A percentile compares a stretch with the other conserved stretches of the same genome.
phyloP scores from a whole-genome alignment of 2,113 vertebrate genomes.

The Ondatra zibethicus region DNA sequence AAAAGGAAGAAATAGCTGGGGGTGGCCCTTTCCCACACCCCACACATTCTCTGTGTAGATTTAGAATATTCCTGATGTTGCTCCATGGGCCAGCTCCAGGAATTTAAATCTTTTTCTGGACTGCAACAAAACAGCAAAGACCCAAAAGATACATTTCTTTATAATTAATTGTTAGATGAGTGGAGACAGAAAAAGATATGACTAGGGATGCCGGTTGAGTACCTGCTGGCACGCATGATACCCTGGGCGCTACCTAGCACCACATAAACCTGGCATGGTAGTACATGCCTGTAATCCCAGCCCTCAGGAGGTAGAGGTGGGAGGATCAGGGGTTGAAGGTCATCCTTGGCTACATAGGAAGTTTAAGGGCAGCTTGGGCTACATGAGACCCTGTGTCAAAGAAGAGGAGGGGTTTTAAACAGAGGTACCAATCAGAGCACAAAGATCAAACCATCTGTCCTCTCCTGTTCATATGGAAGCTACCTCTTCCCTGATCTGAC shows the following conservation, averaged over 20 bases:
- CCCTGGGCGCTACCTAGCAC: background rate
- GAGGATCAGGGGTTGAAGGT: background rate
- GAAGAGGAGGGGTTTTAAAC: background rate
- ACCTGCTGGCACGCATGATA: background rate
- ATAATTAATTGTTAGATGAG: background rate
- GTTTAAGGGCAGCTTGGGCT: background rate
- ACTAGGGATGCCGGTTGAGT: background rate
- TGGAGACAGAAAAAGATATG: background rate
- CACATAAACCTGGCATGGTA: background rate
- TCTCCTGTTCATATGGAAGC: background rate
- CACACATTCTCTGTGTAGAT: background rate
- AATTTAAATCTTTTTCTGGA: slow-evolving; percentile 8
- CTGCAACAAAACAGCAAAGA: background rate
- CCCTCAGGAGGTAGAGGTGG: background rate
- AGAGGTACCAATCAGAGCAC: background rate
- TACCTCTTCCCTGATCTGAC: background rate
- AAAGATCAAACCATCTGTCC: background rate
- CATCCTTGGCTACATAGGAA: background rate
- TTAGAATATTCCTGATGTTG: background rate
- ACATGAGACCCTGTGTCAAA: background rate
- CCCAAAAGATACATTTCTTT: background rate
- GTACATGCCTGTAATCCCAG: background rate
- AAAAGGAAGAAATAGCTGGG: background rate
- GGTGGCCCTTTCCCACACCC: background rate
- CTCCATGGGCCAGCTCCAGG: background rate